Base-by-base conservation (phyloP, 2,797 vertebrate species). In the Acrossocheilus fasciatus region DNA sequence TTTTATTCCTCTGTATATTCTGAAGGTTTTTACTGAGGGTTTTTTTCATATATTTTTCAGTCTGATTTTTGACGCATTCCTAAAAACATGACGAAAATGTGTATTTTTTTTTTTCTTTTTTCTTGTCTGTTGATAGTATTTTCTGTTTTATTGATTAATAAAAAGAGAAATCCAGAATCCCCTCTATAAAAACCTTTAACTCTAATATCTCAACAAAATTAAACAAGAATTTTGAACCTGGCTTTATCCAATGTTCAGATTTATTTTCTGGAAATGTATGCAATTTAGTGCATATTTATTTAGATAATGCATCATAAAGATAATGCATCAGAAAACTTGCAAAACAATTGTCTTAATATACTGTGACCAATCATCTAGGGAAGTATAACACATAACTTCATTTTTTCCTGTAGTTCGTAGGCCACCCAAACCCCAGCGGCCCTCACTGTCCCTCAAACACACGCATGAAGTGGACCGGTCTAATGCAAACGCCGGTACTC, bases 351-450 rank as follows among this genome's bases (percentile, higher is more conserved):
- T 26, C 5, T 30, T 30, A 6, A 64, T 64, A 30, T 64, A 15
- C 12, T 30, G 26, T 64, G 26, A 64, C 5, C 30, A 30, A 64
- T 64, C 12, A 64, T 30, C 12, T 64, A 30, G 12, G 12, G 26
- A 15, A 15, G 12, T 34, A 30, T 15, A 15, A 30, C 2, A 26
- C 26, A 26, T 26, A 26, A 26, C 26, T 26, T 26, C 26, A 26
- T 26, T n/a, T 72, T 14, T 90, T 81, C 94, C 26, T 90, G 30
- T 92, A 96, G 96, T 89, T 12, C 94, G 90, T 87, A 93, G 92
- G 91, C 96, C 95, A 47, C 94, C 93, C 84, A 97, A 95, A 91
- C 97, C 97, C 14, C 94, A 95, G 0, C 96, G 95, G 8, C 96
- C 96, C 3, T 90, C 95, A 10, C 88, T 87, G 3, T 87, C 91